A percentile compares a stretch with the other conserved stretches of the same genome.
phyloP scores from a whole-genome alignment of 1,140 invertebrate genomes.

The Cheumatopsyche charites region DNA sequence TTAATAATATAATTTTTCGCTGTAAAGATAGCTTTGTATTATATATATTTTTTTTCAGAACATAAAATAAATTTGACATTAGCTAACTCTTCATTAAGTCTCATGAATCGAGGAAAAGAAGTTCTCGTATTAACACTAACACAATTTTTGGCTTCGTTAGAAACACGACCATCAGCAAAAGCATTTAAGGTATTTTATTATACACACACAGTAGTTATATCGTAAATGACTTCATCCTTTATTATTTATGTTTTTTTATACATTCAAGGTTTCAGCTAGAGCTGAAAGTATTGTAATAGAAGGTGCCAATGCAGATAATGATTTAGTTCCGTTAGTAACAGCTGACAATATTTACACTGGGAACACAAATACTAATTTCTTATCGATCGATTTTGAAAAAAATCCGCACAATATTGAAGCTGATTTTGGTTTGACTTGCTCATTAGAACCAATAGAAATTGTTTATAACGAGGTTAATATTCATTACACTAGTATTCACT shows the following conservation, averaged over 20 bases:
- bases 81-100: slow-evolving; percentile 73
- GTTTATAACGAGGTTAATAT: slow-evolving; percentile 77
- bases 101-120: slow-evolving; percentile 74
- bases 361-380: slow-evolving; percentile 69
- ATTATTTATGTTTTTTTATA: neutral
- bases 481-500: too few relatives aligned
- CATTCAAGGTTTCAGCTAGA: slow-evolving; percentile 67
- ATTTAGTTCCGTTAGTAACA: slow-evolving; percentile 73
- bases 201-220: slow-evolving; percentile 3
- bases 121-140: slow-evolving; percentile 75
- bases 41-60: slow-evolving; percentile 61
- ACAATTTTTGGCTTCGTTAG: slow-evolving; percentile 74
- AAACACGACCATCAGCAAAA: slow-evolving; percentile 72
- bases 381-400: slow-evolving; percentile 78
- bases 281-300: slow-evolving; percentile 81
- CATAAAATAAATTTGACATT: slow-evolving; percentile 82
- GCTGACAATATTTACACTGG: slow-evolving; percentile 71
- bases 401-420: slow-evolving; percentile 72
- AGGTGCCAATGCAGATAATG: slow-evolving; percentile 75
- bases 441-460: slow-evolving; percentile 77
- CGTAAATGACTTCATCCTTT: too few relatives aligned
- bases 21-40: too few relatives aligned
- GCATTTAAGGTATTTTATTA: slow-evolving; percentile 65
- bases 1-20: neutral
- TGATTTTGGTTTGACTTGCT: slow-evolving; percentile 71